A percentile compares a stretch with the other conserved stretches of the same genome.
phyloP scores from a whole-genome alignment of 2,113 vertebrate species.

The Hipposideros armiger region DNA sequence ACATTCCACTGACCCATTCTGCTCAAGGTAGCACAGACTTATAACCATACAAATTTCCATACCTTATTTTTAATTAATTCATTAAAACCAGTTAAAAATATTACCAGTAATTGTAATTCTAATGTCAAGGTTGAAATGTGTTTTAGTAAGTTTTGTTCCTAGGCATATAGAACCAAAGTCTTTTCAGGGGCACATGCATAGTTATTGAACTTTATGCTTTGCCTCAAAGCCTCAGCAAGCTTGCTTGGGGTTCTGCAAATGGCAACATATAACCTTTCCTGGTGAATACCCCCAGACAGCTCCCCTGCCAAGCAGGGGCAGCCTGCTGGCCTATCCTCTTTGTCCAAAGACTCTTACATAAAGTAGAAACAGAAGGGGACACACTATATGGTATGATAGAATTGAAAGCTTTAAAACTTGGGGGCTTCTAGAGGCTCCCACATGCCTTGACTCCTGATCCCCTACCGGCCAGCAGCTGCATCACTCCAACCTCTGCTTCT shows the following conservation, averaged over 20 bases:
- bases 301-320: background rate
- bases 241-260: background rate
- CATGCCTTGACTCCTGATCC: background rate
- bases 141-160: conserved; percentile 13
- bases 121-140: background rate
- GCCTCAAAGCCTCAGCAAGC: background rate
- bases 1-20: background rate
- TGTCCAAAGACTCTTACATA: background rate
- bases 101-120: background rate
- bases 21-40: background rate
- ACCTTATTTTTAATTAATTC: background rate
- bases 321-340: background rate
- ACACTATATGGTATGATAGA: background rate
- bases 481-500: background rate
- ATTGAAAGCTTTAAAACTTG: background rate
- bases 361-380: background rate
- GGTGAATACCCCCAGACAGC: background rate
- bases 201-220: background rate
- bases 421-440: background rate
- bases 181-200: background rate
- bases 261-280: background rate
- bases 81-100: background rate
- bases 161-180: background rate
- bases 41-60: background rate
- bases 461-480: background rate